Base-by-base conservation (phyloP, 2,888 invertebrate species). In the Parnassius apollo region DNA sequence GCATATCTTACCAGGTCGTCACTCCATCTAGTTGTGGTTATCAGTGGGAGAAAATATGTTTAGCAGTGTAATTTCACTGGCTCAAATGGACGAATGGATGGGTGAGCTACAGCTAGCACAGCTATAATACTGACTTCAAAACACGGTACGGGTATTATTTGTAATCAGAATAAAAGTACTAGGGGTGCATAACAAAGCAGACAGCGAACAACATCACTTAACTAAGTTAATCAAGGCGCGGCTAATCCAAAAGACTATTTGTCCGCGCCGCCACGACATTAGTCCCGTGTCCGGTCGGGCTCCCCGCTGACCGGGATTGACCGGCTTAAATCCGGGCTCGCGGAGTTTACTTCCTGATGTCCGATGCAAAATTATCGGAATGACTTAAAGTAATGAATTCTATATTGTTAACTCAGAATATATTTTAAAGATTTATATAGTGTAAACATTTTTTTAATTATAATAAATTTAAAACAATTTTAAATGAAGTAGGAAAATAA, bases 221-320 rank as follows among this genome's bases (percentile, higher is more conserved):
- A 83, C 80, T 84, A 83, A 86, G 85, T 85, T 88, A 88, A 88
- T 88, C 85, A 88, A 85, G 83, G 83, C 83, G 80, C 73, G 69
- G 77, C 82, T 85, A 86, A 86, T 86, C 84, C 83, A 75, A 76
- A 73, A 78, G 77, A 81, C 81, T 85, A 86, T 86, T 86, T 85
- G 85, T 85, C 76, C 80, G 76, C 70, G 66, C 75, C 72, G 77
- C 88, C 88, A 82, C 88, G 83, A 88, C 88, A 88, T 89, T 86
- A 85, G 85, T 88, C 84, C 82, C 77, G 77, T 75, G 84, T 82
- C 84, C 81, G 75, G 72, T 56, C 61, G 69, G 69, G 44, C 50
- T 60, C 70, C 62, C 53, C 57, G 48, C 49, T 53, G 70, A 68
- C 75, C 76, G 73, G 71, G 72, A 74, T 71, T 69, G 71, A 71